A percentile compares a stretch with the other conserved stretches of the same genome.
phyloP scores from a whole-genome alignment of 1,140 invertebrate species.

The Calliopsis andreniformis region DNA sequence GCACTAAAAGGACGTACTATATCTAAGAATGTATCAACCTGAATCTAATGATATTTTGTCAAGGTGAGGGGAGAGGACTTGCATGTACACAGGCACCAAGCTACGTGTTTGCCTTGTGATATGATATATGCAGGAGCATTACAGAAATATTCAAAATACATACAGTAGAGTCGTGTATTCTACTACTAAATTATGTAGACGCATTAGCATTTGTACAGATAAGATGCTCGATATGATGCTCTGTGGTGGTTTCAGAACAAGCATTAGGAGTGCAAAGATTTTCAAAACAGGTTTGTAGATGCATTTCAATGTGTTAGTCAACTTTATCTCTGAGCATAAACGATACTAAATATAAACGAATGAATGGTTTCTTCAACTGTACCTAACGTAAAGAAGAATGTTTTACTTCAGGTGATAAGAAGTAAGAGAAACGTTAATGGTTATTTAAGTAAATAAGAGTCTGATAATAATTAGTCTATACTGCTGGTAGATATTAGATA shows the following conservation, averaged over 20 bases:
- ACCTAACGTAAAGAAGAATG: not conserved
- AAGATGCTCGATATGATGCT: slow-evolving; percentile 32
- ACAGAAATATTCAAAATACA: slow-evolving; percentile 31
- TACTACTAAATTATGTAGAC: slow-evolving; percentile 10
- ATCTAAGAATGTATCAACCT: not conserved
- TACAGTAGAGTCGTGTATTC: slow-evolving; percentile 21
- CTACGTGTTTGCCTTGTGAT: slow-evolving; percentile 11
- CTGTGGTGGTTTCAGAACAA: slow-evolving; percentile 18
- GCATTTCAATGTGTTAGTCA: slow-evolving; percentile 17
- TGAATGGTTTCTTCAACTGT: not conserved
- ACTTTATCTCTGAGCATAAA: not conserved
- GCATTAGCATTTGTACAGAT: slow-evolving; percentile 21
- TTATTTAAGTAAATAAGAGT: not conserved
- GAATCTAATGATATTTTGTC: not conserved
- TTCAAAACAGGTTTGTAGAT: slow-evolving; percentile 9
- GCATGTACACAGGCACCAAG: slow-evolving; percentile 6
- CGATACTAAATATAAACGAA: not conserved
- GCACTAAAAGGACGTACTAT: slow-evolving; percentile 43
- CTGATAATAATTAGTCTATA: not conserved
- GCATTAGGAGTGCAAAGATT: slow-evolving; percentile 31
- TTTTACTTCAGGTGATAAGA: not conserved
- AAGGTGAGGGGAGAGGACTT: slow-evolving; percentile 10
- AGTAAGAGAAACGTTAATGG: not conserved
- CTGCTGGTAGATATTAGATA: not conserved
- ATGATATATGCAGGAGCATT: slow-evolving; percentile 32